phyloP scores from a whole-genome alignment of 2,888 invertebrate genomes.

The Slavum lentiscoides region DNA sequence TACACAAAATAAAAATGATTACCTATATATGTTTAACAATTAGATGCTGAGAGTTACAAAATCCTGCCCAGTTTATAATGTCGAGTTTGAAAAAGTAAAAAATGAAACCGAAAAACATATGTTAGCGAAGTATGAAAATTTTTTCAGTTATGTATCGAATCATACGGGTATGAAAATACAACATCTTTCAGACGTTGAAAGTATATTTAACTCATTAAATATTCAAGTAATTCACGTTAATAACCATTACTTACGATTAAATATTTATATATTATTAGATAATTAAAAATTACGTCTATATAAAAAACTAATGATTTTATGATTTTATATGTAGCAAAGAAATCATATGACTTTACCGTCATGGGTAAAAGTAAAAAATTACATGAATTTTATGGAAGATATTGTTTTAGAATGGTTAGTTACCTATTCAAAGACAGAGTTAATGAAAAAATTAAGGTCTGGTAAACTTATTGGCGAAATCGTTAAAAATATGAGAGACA shows the following conservation, averaged over 20 bases:
- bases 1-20: background rate
- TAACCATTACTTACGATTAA: background rate
- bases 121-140: slow-evolving; percentile 45
- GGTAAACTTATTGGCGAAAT: slow-evolving; percentile 56
- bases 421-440: slow-evolving; percentile 41
- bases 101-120: slow-evolving; percentile 39
- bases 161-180: slow-evolving; percentile 53
- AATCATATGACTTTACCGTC: slow-evolving; percentile 50
- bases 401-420: slow-evolving; percentile 45
- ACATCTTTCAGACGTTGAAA: slow-evolving; percentile 45
- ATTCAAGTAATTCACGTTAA: slow-evolving; percentile 61
- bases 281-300: background rate
- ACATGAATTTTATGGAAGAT: slow-evolving; percentile 35
- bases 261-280: background rate
- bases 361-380: slow-evolving; percentile 45
- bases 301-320: slow-evolving; percentile 45
- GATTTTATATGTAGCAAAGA: slow-evolving; percentile 38
- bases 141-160: slow-evolving; percentile 50
- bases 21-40: slow-evolving; percentile 9
- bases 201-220: slow-evolving; percentile 52
- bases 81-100: slow-evolving; percentile 48
- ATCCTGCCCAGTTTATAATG: slow-evolving; percentile 42
- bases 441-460: slow-evolving; percentile 52
- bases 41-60: slow-evolving; percentile 52
- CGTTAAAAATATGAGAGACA: slow-evolving; percentile 53